Conservation (phyloP, 2,888 invertebrate species). For the Galerucella calmariensis region DNA sequence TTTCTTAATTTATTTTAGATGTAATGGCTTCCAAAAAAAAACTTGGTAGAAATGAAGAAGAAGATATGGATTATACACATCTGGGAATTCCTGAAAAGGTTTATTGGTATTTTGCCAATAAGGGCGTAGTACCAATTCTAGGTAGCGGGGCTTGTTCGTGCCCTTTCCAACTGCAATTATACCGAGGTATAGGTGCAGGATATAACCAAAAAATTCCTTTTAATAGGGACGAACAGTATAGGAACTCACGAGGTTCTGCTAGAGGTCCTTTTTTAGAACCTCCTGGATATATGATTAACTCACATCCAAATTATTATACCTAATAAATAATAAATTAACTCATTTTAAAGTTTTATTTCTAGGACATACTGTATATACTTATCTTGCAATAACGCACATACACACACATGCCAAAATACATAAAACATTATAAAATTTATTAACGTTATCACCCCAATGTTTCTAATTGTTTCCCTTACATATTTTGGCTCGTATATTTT, state of each 20-base stretch:
- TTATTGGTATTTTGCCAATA: background rate
- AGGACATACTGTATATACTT: too few relatives aligned
- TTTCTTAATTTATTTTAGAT: background rate
- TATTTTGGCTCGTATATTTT: slow-evolving; percentile 53
- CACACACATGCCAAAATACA: background rate
- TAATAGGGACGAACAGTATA: too few relatives aligned
- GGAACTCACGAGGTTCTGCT: too few relatives aligned
- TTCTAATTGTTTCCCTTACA: slow-evolving; percentile 29
- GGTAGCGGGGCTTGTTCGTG: background rate
- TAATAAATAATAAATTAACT: too few relatives aligned
- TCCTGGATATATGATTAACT: too few relatives aligned
- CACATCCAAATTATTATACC: too few relatives aligned
- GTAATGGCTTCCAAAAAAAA: too few relatives aligned
- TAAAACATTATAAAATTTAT: slow-evolving; percentile 8
- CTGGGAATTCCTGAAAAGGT: background rate
- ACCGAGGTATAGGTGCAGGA: background rate
- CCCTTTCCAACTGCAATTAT: background rate
- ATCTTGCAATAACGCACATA: too few relatives aligned
- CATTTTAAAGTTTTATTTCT: too few relatives aligned
- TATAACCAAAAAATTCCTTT: too few relatives aligned
- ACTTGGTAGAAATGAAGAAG: background rate
- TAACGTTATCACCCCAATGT: slow-evolving; percentile 17
- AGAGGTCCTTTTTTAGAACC: too few relatives aligned
- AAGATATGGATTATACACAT: background rate
- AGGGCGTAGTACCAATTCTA: background rate